phyloP scores from a whole-genome alignment of 1,140 invertebrate species.

The Bilobella aurantiaca region DNA sequence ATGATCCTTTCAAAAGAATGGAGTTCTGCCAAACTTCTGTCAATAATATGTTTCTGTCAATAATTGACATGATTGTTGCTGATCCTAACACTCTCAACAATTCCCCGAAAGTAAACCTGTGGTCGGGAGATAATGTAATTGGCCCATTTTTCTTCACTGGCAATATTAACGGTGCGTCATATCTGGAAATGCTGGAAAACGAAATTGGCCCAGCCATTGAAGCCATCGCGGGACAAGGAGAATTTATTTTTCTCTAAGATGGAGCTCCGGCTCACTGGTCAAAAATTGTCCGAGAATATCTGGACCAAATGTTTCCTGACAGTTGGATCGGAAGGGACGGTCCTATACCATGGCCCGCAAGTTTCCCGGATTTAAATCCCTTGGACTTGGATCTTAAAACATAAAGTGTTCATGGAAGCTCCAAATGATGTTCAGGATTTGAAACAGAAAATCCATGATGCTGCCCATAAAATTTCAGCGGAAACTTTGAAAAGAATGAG shows the following conservation, averaged over 20 bases:
- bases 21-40: no score
- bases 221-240: neutral
- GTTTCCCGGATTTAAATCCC: constrained; percentile 40
- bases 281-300: constrained; percentile 22
- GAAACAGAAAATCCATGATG: neutral
- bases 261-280: constrained; percentile 25
- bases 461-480: neutral
- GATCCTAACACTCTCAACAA: no score
- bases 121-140: constrained; percentile 13
- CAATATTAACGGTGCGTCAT: constrained; percentile 7
- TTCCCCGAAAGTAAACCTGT: constrained; percentile 10
- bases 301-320: constrained; percentile 36
- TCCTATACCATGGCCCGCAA: constrained; percentile 39
- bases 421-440: neutral
- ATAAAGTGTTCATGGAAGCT: constrained; percentile 33
- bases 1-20: no score
- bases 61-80: no score
- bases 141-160: constrained; percentile 28
- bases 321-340: constrained; percentile 40
- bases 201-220: constrained; percentile 8
- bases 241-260: constrained; percentile 14
- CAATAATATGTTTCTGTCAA: no score
- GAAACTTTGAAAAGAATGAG: neutral
- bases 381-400: constrained; percentile 40
- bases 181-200: constrained; percentile 16